Evolutionary conservation across 2,888 invertebrate genomes (phyloP).

Genomic region (Cosmorhoe ocellata): DNA sequence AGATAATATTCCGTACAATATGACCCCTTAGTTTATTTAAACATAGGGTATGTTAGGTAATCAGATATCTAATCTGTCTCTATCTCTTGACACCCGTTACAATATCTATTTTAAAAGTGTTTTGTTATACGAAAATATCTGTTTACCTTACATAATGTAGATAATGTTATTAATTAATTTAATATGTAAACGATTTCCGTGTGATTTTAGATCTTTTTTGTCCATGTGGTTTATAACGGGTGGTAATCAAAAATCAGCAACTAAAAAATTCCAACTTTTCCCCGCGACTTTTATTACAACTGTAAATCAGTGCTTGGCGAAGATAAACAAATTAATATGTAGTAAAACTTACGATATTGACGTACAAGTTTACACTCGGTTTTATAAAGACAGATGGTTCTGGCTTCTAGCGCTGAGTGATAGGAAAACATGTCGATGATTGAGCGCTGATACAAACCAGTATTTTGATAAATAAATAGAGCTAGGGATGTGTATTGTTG

Average conservation of each 20-base stretch:
- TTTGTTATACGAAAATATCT: too few species aligned
- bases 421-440: conserved; percentile 74
- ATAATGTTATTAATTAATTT: too few species aligned
- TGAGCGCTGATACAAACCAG: conserved; percentile 75
- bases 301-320: conserved; percentile 59
- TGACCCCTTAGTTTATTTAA: too few species aligned
- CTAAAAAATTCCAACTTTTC: conserved; percentile 28
- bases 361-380: conserved; percentile 64
- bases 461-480: conserved; percentile 75
- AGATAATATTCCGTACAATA: neutral
- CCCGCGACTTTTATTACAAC: conserved; percentile 56
- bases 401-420: conserved; percentile 62
- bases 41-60: too few species aligned
- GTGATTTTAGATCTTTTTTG: too few species aligned
- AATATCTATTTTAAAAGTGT: too few species aligned
- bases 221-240: conserved; percentile 15
- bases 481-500: conserved; percentile 43
- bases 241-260: conserved; percentile 23
- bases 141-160: too few species aligned
- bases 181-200: too few species aligned
- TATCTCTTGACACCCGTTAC: too few species aligned
- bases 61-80: too few species aligned
- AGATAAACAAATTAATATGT: conserved; percentile 71
- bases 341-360: conserved; percentile 71
- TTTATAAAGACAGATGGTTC: conserved; percentile 77